Conservation (phyloP, 2,113 vertebrate genomes). For the Erythrocercus mccallii region DNA sequence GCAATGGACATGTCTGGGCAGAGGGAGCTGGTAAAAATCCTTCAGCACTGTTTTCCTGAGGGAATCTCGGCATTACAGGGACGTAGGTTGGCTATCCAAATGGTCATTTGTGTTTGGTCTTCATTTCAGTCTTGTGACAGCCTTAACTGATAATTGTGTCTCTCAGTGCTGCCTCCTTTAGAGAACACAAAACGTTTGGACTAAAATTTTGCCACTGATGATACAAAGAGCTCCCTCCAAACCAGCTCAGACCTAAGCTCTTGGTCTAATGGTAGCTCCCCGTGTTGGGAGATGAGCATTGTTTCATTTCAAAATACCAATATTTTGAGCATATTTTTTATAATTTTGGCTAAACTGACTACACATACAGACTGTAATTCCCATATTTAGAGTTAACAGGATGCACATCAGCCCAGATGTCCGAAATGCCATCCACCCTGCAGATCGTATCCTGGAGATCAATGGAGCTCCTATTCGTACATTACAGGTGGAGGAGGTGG, state of each 20-base stretch:
- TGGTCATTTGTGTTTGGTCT: background rate
- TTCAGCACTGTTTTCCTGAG: background rate
- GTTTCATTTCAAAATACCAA: background rate
- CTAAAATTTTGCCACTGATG: background rate
- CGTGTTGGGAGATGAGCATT: background rate
- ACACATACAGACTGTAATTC: background rate
- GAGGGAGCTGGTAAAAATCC: background rate
- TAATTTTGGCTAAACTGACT: background rate
- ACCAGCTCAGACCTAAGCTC: background rate
- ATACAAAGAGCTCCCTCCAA: background rate
- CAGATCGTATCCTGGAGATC: slow-evolving; percentile 95
- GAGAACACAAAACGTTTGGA: background rate
- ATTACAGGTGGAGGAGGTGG: slow-evolving; percentile 86
- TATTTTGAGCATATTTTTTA: background rate
- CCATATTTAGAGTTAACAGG: slow-evolving; percentile 81
- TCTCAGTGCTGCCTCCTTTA: background rate
- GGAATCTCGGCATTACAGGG: background rate
- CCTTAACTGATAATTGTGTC: background rate
- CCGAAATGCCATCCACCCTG: slow-evolving; percentile 90
- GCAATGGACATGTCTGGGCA: background rate
- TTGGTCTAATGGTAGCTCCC: background rate
- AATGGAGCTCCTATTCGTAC: slow-evolving; percentile 89
- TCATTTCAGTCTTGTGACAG: background rate
- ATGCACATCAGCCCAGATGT: slow-evolving; percentile 92
- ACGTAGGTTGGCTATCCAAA: background rate